Evolutionary conservation across 2,888 invertebrate species (phyloP).

Genomic region (Pachymerium ferrugineum): DNA sequence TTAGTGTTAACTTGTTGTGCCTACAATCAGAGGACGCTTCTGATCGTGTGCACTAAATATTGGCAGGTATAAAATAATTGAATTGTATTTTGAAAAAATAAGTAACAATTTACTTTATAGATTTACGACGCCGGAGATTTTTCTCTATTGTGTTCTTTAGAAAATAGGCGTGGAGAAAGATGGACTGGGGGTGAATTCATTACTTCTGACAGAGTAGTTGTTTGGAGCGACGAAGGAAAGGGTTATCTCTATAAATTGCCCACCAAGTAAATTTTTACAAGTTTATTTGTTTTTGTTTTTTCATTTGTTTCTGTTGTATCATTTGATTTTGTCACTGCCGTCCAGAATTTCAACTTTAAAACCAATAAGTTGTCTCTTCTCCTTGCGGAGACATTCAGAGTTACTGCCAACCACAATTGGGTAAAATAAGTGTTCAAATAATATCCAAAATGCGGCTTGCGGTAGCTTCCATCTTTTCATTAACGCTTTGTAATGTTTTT

Average conservation of each 20-base stretch:
- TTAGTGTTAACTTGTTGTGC: conserved; percentile 87
- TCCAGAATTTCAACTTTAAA: background rate
- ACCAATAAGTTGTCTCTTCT: background rate
- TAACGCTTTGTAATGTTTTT: background rate
- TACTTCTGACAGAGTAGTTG: conserved; percentile 80
- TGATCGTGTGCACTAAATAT: conserved; percentile 93
- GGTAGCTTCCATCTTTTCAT: background rate
- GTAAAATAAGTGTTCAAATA: background rate
- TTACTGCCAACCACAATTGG: background rate
- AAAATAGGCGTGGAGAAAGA: conserved; percentile 79
- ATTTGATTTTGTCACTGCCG: background rate
- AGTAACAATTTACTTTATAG: conserved; percentile 51
- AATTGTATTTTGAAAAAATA: background rate
- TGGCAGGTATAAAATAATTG: conserved; percentile 67
- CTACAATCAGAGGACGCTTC: conserved; percentile 91
- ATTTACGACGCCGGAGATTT: conserved; percentile 84
- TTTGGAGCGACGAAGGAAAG: conserved; percentile 94
- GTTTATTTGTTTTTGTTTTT: background rate
- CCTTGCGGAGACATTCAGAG: background rate
- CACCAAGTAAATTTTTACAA: conserved; percentile 68
- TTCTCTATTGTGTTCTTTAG: conserved; percentile 86
- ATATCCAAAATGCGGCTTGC: background rate
- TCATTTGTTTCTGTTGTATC: background rate
- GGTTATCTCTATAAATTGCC: conserved; percentile 93
- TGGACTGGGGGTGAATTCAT: conserved; percentile 96